These are phyloP conservation scores for Machimus atricapillus DNA, from an alignment of 2,888 invertebrate species.

Conservation along the genomic window DNA sequence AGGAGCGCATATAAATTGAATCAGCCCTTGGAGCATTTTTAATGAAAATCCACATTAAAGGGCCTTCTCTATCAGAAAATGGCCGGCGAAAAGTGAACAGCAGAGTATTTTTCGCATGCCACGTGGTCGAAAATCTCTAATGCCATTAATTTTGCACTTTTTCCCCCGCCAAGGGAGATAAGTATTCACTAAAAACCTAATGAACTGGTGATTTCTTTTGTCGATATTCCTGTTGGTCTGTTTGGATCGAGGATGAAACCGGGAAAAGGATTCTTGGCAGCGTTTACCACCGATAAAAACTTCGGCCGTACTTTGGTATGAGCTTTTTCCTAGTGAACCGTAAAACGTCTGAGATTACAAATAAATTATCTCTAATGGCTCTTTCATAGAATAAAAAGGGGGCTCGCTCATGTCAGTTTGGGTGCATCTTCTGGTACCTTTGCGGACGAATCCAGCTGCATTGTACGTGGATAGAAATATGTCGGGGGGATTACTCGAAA, in stretches of 20 bases:
- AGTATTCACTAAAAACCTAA: constrained; percentile 40
- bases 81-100: not conserved
- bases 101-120: not conserved
- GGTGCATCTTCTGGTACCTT: constrained; percentile 31
- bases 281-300: constrained; percentile 24
- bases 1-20: not conserved
- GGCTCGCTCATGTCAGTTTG: constrained; percentile 21
- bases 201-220: constrained; percentile 40
- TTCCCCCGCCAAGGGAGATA: constrained; percentile 25
- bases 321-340: constrained; percentile 46
- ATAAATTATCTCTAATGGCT: constrained; percentile 61
- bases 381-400: constrained; percentile 17
- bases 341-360: constrained; percentile 59
- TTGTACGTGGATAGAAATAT: constrained; percentile 36
- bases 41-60: not conserved
- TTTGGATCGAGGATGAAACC: constrained; percentile 4
- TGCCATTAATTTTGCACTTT: constrained; percentile 32
- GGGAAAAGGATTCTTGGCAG: constrained; percentile 34
- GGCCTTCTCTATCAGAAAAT: not conserved
- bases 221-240: constrained; percentile 37
- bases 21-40: not conserved
- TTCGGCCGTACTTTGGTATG: constrained; percentile 16
- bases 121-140: constrained; percentile 15
- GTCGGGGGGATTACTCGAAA: constrained; percentile 34
- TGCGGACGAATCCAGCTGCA: constrained; percentile 5